These are phyloP conservation scores for Myoxocephalus aenaeus DNA, from an alignment of 2,797 vertebrate species.

Conservation along the genomic window DNA sequence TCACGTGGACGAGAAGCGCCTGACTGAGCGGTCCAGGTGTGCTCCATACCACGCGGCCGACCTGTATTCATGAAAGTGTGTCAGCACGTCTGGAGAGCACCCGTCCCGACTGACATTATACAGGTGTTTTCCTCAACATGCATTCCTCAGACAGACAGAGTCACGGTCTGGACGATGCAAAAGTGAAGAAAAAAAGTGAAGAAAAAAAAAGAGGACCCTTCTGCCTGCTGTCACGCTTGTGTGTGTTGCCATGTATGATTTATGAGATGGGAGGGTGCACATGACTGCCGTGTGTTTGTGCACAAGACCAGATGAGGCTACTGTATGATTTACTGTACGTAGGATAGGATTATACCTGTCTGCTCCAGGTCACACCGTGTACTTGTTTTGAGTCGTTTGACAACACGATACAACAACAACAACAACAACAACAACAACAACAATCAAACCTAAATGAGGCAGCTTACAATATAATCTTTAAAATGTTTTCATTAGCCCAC, in stretches of 20 bases:
- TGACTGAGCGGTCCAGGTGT: constrained; percentile 77
- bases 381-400: constrained; percentile 35
- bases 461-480: constrained; percentile 16
- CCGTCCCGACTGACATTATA: constrained; percentile 47
- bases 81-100: constrained; percentile 69
- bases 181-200: not conserved
- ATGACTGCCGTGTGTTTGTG: constrained; percentile 48
- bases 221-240: constrained; percentile 43
- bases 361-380: constrained; percentile 7
- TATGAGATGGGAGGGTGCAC: constrained; percentile 49
- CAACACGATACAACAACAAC: not conserved
- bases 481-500: constrained; percentile 47
- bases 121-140: constrained; percentile 70
- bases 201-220: constrained; percentile 7
- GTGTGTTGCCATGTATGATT: constrained; percentile 55
- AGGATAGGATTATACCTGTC: constrained; percentile 46
- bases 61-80: constrained; percentile 76
- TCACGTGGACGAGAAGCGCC: constrained; percentile 18
- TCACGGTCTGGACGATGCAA: constrained; percentile 35
- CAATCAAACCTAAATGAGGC: not conserved
- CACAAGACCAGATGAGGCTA: constrained; percentile 38
- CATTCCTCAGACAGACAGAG: constrained; percentile 65
- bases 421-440: not conserved
- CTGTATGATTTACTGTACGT: constrained; percentile 51
- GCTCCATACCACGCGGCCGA: constrained; percentile 64